Conservation (phyloP, 2,113 vertebrate genomes). For the Manacus vitellinus region DNA sequence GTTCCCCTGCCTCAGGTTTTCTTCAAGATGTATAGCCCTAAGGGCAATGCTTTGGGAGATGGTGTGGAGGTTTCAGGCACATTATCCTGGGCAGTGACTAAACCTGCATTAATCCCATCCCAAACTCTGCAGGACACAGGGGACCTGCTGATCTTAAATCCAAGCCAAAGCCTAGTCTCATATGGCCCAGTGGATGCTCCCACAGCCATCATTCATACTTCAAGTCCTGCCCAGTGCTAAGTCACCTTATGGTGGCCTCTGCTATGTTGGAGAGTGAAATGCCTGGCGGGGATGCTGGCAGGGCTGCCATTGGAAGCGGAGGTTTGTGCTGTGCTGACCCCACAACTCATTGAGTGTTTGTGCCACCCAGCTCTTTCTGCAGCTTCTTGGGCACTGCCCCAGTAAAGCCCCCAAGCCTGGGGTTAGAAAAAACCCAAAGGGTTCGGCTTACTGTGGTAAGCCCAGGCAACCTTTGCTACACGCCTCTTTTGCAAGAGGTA, state of each 20-base stretch:
- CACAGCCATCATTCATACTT: not conserved
- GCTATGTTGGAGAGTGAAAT: not conserved
- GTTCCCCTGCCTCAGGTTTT: not conserved
- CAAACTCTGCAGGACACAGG: not conserved
- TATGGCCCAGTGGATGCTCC: not conserved
- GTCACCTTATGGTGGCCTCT: not conserved
- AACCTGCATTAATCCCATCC: not conserved
- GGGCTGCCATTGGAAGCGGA: not conserved
- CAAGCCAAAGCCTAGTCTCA: not conserved
- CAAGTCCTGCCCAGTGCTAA: not conserved
- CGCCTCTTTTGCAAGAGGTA: not conserved
- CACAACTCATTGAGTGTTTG: not conserved
- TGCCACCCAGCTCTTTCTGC: not conserved
- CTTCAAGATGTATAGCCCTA: not conserved
- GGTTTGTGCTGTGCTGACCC: not conserved
- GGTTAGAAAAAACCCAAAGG: not conserved
- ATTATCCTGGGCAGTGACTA: not conserved
- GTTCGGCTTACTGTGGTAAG: not conserved
- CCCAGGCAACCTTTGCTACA: not conserved
- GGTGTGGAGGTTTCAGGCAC: not conserved
- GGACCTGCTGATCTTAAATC: not conserved
- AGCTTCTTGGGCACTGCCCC: fast-evolving
- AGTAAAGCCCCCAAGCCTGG: not conserved
- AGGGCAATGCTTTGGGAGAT: not conserved
- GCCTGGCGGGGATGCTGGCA: fast-evolving